Conservation (phyloP, 2,888 invertebrate species). For the Sphaeridia pumilis region DNA sequence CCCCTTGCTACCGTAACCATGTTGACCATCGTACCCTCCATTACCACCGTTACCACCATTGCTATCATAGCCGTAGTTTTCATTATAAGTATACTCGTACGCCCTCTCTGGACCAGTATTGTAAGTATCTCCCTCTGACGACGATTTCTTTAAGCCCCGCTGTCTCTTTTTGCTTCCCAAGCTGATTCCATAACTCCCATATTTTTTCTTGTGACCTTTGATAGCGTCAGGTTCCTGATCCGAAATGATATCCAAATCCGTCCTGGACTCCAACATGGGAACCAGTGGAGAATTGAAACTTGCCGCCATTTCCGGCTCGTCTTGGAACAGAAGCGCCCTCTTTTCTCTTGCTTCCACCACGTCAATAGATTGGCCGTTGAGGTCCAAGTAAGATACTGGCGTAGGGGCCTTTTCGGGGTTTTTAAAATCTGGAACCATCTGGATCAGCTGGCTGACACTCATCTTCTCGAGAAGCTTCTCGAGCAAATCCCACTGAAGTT, state of each 20-base stretch:
- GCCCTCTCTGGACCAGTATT: slow-evolving; percentile 18
- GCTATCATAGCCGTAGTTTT: slow-evolving; percentile 20
- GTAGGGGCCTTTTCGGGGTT: not conserved
- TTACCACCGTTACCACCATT: too few species aligned
- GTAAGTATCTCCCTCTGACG: not conserved
- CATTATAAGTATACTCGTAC: slow-evolving; percentile 19
- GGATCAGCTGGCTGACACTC: slow-evolving; percentile 12
- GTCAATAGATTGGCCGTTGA: not conserved
- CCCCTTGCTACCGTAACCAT: slow-evolving; percentile 25
- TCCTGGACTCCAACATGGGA: slow-evolving; percentile 4
- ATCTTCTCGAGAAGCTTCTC: slow-evolving; percentile 22
- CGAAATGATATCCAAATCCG: slow-evolving; percentile 29
- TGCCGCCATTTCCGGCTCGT: not conserved
- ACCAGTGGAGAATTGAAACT: not conserved
- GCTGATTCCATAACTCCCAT: slow-evolving; percentile 9
- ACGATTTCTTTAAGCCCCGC: slow-evolving; percentile 1
- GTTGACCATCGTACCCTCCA: slow-evolving; percentile 21
- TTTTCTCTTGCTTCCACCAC: not conserved
- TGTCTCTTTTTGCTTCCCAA: not conserved
- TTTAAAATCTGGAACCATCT: slow-evolving; percentile 16
- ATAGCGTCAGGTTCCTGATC: slow-evolving; percentile 34
- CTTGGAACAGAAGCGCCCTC: not conserved
- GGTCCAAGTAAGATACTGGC: not conserved
- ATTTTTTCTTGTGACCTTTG: slow-evolving; percentile 24
- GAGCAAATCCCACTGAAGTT: slow-evolving; percentile 31